Conservation (phyloP, 1,140 invertebrate genomes). For the Tachypleus tridentatus region DNA sequence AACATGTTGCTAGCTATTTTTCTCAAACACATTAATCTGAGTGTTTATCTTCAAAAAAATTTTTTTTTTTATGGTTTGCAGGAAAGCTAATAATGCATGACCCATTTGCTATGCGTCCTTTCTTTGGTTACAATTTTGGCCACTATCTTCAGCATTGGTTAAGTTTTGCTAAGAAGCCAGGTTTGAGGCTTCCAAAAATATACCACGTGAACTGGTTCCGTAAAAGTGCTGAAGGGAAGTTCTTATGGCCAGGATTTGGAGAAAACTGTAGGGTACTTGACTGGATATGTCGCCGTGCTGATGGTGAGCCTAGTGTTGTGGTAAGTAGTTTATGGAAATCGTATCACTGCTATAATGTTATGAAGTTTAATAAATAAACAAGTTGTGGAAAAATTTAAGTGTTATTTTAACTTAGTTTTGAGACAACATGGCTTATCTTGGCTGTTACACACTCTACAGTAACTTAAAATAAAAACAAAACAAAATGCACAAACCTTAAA, state of each 20-base stretch:
- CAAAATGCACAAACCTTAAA: too few relatives aligned
- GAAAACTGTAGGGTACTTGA: slow-evolving; percentile 91
- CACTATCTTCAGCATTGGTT: slow-evolving; percentile 93
- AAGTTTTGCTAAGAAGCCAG: slow-evolving; percentile 53
- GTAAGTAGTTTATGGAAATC: slow-evolving; percentile 7
- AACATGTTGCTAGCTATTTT: too few relatives aligned
- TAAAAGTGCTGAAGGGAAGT: slow-evolving; percentile 61
- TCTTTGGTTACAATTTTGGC: slow-evolving; percentile 99
- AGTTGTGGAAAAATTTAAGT: neutral
- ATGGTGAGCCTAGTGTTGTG: slow-evolving; percentile 50
- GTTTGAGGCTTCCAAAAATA: slow-evolving; percentile 66
- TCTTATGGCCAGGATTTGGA: slow-evolving; percentile 96
- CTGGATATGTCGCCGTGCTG: slow-evolving; percentile 77
- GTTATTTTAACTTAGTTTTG: neutral
- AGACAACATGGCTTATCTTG: too few relatives aligned
- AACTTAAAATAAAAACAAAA: too few relatives aligned
- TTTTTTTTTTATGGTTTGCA: slow-evolving; percentile 23
- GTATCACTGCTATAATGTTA: neutral
- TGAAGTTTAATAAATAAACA: neutral
- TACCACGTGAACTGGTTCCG: slow-evolving; percentile 99
- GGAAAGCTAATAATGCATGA: slow-evolving; percentile 94
- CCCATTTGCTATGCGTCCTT: slow-evolving; percentile 97
- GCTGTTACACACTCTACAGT: too few relatives aligned
- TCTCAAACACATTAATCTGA: too few relatives aligned
- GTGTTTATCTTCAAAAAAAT: too few relatives aligned